A percentile compares a stretch with the other conserved stretches of the same genome.
phyloP scores from a whole-genome alignment of 1,140 invertebrate genomes.

The Drosophila rhopaloa region DNA sequence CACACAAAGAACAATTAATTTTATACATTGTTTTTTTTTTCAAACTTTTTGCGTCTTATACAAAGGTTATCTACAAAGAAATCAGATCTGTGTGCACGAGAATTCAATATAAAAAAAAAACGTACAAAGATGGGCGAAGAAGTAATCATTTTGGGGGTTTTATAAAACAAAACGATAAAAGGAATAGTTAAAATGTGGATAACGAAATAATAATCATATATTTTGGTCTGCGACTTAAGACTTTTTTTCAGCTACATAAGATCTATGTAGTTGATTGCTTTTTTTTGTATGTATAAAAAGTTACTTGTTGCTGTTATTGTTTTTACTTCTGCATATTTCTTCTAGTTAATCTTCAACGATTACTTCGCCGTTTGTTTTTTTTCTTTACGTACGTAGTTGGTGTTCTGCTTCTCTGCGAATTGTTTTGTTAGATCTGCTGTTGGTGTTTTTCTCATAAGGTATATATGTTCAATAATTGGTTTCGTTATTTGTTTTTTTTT shows the following conservation, averaged over 20 bases:
- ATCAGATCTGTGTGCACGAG: constrained; percentile 6
- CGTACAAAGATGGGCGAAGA: neutral
- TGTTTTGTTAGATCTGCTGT: constrained; percentile 23
- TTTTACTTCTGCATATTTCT: constrained; percentile 12
- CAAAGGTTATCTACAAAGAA: constrained; percentile 40
- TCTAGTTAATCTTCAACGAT: constrained; percentile 22
- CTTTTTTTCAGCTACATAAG: constrained; percentile 42
- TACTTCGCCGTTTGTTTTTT: constrained; percentile 17
- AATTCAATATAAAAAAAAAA: neutral
- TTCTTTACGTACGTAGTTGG: constrained; percentile 61
- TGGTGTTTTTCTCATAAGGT: constrained; percentile 33
- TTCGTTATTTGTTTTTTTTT: constrained; percentile 31
- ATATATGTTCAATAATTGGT: constrained; percentile 44
- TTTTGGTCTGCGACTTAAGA: constrained; percentile 37
- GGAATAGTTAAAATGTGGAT: constrained; percentile 1
- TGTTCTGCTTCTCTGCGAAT: constrained; percentile 56
- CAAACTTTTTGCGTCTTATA: constrained; percentile 19
- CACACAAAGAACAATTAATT: constrained; percentile 36
- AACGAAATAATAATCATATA: constrained; percentile 20
- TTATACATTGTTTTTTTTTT: constrained; percentile 3
- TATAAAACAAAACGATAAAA: constrained; percentile 7
- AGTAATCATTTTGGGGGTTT: too few species aligned
- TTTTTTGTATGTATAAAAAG: constrained; percentile 37
- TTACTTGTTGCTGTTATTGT: constrained; percentile 40
- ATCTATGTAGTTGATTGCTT: constrained; percentile 19